Evolutionary conservation across 2,113 vertebrate genomes (phyloP).

Genomic region (Vidua macroura): DNA sequence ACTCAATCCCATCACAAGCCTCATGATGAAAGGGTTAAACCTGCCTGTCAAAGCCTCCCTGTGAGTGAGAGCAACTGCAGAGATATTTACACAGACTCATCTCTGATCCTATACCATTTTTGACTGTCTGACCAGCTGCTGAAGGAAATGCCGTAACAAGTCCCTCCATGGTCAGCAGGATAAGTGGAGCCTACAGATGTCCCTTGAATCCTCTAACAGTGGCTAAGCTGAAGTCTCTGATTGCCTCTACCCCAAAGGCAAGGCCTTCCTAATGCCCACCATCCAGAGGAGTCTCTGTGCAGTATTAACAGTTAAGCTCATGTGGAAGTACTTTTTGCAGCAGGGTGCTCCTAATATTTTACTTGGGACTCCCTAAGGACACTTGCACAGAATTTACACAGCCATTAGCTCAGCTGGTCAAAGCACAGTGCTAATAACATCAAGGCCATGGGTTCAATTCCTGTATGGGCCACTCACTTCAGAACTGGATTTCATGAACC

Average conservation of each 20-base stretch:
- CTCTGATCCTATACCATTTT: background rate
- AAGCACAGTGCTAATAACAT: background rate
- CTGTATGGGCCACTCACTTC: background rate
- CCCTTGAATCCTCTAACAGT: background rate
- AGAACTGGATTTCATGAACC: background rate
- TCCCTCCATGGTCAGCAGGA: background rate
- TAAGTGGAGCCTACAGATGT: background rate
- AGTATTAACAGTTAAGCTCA: background rate
- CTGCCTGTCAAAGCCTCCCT: background rate
- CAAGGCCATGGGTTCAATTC: background rate
- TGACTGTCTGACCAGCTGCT: background rate
- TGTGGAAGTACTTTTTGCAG: background rate
- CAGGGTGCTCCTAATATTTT: background rate
- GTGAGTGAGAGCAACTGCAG: background rate
- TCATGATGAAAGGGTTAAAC: background rate
- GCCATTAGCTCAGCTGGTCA: background rate
- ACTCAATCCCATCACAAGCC: background rate
- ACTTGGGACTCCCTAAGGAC: background rate
- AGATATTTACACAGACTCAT: background rate
- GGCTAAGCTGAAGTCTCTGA: background rate
- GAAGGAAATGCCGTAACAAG: background rate
- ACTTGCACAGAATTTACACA: background rate
- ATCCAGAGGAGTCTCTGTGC: background rate
- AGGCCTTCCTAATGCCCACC: background rate
- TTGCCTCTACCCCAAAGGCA: background rate